Evolutionary conservation across 2,113 vertebrate genomes (phyloP), one percentile per base, ranked within the genome.

Genomic region (Antennarius striatus): DNA sequence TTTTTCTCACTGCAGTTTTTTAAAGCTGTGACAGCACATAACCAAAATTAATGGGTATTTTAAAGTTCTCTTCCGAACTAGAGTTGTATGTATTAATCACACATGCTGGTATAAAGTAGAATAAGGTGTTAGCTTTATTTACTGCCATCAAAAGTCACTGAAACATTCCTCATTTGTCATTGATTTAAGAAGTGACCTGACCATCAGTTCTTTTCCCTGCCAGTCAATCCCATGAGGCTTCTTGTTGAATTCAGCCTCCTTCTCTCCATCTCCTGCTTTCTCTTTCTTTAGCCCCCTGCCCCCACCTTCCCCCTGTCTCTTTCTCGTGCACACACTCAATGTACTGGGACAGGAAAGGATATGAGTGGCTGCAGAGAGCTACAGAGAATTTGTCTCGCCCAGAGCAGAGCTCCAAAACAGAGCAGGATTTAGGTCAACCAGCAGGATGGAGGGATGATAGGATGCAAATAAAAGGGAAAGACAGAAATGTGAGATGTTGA

Each of bases 391-490:
- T 66, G 70, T 75, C 76, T 85, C 51, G 65, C 84, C 84, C 84
- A 82, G 79, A 88, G 80, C 69, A 71, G 49, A 65, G 76, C 85
- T 85, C 71, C 75, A 76, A 85, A 87, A 84, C 77, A 76, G 83
- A 60, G 59, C 65, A 75, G 78, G 83, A 92, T 92, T 87, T 90
- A 91, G 90, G 91, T 93, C 91, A 92, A 67, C 82, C 79, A 84
- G 75, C 73, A 71, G 82, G 68, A 86, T 71, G 71, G 75, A 80
- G 61, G 82, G 83, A 77, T 82, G 81, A 82, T 56, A 47, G 39
- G 73, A 79, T 58, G 74, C 42, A 71, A 83, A 88, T 68, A 58
- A 85, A 84, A 77, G 65, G 68, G 59, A 73, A 50, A 74, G 69
- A 75, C 73, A 73, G 80, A 83, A 72, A 82, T 76, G 71, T 74